These are phyloP conservation scores for Meiosimyza platycephala DNA, from an alignment of 2,888 invertebrate species.

Conservation along the genomic window DNA sequence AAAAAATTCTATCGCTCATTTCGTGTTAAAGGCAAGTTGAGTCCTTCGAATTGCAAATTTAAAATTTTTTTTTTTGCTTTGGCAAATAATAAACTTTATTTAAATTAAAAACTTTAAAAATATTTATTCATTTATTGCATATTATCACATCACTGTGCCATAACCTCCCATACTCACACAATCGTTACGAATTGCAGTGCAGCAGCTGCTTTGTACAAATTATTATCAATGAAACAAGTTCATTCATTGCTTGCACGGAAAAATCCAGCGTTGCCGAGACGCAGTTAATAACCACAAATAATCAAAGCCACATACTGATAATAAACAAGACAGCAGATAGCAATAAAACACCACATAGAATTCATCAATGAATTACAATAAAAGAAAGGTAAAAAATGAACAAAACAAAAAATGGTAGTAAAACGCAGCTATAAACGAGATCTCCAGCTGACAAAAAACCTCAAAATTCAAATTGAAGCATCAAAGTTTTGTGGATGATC, in stretches of 20 bases:
- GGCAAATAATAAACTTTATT: too few species aligned
- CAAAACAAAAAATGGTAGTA: background rate
- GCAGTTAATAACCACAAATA: too few species aligned
- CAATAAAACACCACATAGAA: background rate
- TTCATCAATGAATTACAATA: slow-evolving; percentile 19
- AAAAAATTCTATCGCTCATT: too few species aligned
- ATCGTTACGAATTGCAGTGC: background rate
- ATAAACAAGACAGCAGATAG: background rate
- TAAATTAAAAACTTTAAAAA: too few species aligned
- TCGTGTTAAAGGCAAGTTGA: too few species aligned
- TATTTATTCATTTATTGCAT: too few species aligned
- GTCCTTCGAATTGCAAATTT: too few species aligned
- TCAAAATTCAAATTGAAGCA: slow-evolving; percentile 17
- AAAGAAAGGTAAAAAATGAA: background rate
- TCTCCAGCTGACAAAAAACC: slow-evolving; percentile 4
- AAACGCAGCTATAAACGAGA: slow-evolving; percentile 9
- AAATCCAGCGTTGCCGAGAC: too few species aligned
- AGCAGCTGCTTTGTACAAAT: background rate
- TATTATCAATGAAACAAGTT: slow-evolving; percentile 23
- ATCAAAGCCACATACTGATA: background rate
- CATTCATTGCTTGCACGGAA: background rate
- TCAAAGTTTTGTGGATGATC: background rate
- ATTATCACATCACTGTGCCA: too few species aligned
- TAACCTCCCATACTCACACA: background rate
- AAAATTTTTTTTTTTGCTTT: too few species aligned